Evolutionary conservation across 2,888 invertebrate genomes (phyloP), one percentile per base, ranked within the genome.

Genomic region (Diarsia dahlii): DNA sequence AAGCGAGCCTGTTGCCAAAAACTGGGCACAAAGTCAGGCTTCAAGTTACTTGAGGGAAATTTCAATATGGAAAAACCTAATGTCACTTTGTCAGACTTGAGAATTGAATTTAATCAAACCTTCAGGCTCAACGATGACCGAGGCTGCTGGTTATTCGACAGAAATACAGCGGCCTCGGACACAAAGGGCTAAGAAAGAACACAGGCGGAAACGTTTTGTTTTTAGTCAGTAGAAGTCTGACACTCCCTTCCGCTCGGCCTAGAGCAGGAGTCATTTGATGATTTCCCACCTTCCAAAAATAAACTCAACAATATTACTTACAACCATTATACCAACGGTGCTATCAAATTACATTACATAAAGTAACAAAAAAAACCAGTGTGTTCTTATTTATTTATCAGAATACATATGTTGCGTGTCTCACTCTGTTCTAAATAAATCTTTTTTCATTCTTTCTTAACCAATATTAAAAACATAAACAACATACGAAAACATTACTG

Each of bases 401-500:
- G 52, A 52, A 52, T 52, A n/a, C n/a, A n/a, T n/a, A 52, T 10
- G 20, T n/a, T n/a, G 9, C 20, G 52, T 52, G 20, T 52, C 20
- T 28, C 28, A 28, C 28, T 28, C 2, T 20, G 10, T 52, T 9
- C 52, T 52, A 10, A 20, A n/a, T n/a, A n/a, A 52, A 54, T n/a
- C n/a, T n/a, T 54, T 54, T 4, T n/a, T 52, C 10, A n/a, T 54
- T 12, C n/a, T 54, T 10, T 54, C 54, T 12, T 54, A 10, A 23
- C 56, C 58, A 28, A 75, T 87, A 87, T 89, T 87, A 77, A 82
- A 80, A 71, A 66, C 86, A 83, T 85, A 89, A 91, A 91, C 87
- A 89, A 71, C 82, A 70, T 65, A 77, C 83, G 48, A 80, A 88
- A 86, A 84, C 91, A 89, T 91, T 90, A 92, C 89, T 91, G 92